Conservation (phyloP, 2,113 vertebrate species). For the Pangasianodon gigas region DNA sequence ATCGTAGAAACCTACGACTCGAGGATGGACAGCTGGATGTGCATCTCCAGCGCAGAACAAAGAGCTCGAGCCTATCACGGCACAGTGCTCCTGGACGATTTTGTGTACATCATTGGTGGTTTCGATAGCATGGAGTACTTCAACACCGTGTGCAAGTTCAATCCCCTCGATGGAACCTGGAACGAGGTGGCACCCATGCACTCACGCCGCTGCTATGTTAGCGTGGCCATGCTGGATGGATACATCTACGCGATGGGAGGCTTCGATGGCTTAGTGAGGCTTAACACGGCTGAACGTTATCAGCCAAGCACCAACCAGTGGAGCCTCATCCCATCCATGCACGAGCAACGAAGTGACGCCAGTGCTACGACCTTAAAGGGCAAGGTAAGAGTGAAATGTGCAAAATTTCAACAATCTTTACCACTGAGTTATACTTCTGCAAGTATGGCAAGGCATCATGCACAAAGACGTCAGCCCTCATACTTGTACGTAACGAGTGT, state of each 20-base stretch:
- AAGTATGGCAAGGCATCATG: too few species aligned
- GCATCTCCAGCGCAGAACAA: background rate
- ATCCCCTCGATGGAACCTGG: background rate
- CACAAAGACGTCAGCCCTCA: too few species aligned
- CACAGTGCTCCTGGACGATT: background rate
- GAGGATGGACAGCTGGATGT: background rate
- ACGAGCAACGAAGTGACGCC: background rate
- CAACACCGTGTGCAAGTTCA: background rate
- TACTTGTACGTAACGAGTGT: too few species aligned
- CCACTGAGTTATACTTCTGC: too few species aligned
- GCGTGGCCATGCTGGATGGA: background rate
- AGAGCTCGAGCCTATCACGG: background rate
- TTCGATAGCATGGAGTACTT: background rate
- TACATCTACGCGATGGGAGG: background rate
- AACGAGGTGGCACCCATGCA: background rate
- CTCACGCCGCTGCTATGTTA: background rate
- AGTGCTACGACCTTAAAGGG: background rate
- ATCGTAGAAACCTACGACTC: background rate
- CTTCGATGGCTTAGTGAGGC: background rate
- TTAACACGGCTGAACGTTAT: background rate
- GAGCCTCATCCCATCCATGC: background rate
- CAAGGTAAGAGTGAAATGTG: background rate
- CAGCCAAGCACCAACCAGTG: background rate
- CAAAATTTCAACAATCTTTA: too few species aligned
- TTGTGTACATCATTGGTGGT: background rate